A percentile compares a stretch with the other conserved stretches of the same genome.
Conservation (phyloP, 2,113 vertebrate genomes). For the Bubo scandiacus region DNA sequence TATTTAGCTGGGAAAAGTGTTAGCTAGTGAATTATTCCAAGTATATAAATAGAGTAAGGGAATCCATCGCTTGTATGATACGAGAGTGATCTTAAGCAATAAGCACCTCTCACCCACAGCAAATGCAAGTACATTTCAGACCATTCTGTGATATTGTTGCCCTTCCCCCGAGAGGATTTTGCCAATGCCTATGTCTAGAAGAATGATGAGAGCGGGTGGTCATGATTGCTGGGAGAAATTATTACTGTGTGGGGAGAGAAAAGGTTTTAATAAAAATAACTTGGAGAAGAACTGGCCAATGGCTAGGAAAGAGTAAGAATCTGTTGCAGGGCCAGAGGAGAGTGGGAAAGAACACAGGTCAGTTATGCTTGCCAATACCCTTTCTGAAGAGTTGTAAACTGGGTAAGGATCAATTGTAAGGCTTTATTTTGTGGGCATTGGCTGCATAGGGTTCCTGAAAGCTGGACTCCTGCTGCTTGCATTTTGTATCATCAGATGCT, state of each 20-base stretch:
- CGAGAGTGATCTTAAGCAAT: neutral
- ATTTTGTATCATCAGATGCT: neutral
- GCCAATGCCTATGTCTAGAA: neutral
- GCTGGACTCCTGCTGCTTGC: neutral
- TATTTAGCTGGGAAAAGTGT: slow-evolving; percentile 48
- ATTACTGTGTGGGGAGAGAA: neutral
- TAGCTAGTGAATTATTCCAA: slow-evolving; percentile 42
- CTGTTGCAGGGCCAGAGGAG: neutral
- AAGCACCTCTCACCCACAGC: slow-evolving; percentile 17
- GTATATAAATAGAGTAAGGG: slow-evolving; percentile 11
- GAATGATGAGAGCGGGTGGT: neutral
- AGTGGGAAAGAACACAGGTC: neutral
- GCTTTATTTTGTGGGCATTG: neutral
- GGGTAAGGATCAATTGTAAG: neutral
- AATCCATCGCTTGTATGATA: neutral
- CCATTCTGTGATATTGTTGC: neutral
- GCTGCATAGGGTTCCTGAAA: neutral
- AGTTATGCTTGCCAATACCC: neutral
- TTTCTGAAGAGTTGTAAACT: neutral
- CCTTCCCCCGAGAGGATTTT: neutral
- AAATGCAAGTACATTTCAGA: neutral
- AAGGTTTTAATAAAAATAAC: slow-evolving; percentile 16
- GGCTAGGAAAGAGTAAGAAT: neutral
- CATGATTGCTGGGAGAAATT: neutral
- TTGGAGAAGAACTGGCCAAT: neutral